Conservation (phyloP, 2,888 invertebrate species). For the Nyleta sp. region DNA sequence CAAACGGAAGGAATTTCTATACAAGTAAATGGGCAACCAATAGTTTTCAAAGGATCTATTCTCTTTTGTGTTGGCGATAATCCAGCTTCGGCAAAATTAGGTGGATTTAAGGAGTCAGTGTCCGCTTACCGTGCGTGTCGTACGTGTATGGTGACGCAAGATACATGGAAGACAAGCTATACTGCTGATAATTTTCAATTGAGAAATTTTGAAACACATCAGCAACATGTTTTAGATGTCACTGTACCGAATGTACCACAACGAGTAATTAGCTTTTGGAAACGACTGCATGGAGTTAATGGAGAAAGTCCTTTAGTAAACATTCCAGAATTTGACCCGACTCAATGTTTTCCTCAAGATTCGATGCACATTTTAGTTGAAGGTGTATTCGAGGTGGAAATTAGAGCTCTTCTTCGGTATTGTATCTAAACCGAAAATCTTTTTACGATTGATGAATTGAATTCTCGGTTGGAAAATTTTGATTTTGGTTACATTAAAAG, state of each 20-base stretch:
- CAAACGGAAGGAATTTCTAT: slow-evolving; percentile 46
- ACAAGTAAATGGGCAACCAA: slow-evolving; percentile 18
- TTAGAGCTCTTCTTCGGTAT: too few species aligned
- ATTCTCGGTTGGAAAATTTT: slow-evolving; percentile 52
- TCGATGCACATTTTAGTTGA: slow-evolving; percentile 65
- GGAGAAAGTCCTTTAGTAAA: slow-evolving; percentile 18
- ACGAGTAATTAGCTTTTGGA: slow-evolving; percentile 28
- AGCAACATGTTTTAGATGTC: slow-evolving; percentile 19
- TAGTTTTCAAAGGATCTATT: slow-evolving; percentile 59
- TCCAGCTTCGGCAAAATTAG: slow-evolving; percentile 14
- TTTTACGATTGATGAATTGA: slow-evolving; percentile 63
- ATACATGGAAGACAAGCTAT: slow-evolving; percentile 25
- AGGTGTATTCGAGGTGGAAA: slow-evolving; percentile 50
- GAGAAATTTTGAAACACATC: slow-evolving; percentile 20
- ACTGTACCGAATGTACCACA: slow-evolving; percentile 8
- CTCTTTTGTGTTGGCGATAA: slow-evolving; percentile 14
- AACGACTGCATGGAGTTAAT: slow-evolving; percentile 41
- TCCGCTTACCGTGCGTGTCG: slow-evolving; percentile 61
- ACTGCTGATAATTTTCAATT: slow-evolving; percentile 10
- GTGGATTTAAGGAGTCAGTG: slow-evolving; percentile 41
- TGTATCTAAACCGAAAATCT: slow-evolving; percentile 56
- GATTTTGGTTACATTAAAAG: too few species aligned
- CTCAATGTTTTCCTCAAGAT: slow-evolving; percentile 48
- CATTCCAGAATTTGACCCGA: slow-evolving; percentile 24
- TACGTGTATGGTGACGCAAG: slow-evolving; percentile 42